Base-by-base conservation (phyloP, 2,113 vertebrate species). In the Oenanthe melanoleuca region DNA sequence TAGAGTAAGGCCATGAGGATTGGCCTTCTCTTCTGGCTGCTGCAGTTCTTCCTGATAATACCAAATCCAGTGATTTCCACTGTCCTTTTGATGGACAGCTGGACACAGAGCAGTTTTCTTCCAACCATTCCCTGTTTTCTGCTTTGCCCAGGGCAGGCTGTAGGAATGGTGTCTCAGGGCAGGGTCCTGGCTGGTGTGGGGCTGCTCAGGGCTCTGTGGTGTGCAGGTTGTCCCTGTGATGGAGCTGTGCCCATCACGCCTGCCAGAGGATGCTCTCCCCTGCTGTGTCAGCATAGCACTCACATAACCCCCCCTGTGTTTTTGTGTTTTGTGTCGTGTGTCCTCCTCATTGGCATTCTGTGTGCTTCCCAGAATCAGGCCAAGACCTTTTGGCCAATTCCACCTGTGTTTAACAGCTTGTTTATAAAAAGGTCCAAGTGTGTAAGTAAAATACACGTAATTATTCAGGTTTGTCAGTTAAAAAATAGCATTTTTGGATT, bases 161-260 rank as follows among this genome's bases (percentile, higher is more conserved):
- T 38, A 8, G 72, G 38, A 67, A n/a, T 19, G 57, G 34, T 8
- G 3, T 4, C 29, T 49, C 21, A 50, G 63, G 53, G 29, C 50
- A 20, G 1, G 6, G 34, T 23, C n/a, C 29, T 45, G 33, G 33
- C 7, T 53, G 63, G 1, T 8, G 42, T 25, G 38, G 59, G 71
- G 53, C 23, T 59, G 71, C 4, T 25, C 25, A 1, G 42, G 47
- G 55, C 38, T 29, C 0, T 0, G 0, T 47, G 67, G 19, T 0
- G 0, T 31, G 33, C 55, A 42, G 31, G 6, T 40, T 40, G 7
- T 18, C 33, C 44, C 9, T 26, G 26, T 13, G 45, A 26, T 20
- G 59, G 22, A 50, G n/a, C 45, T 26, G 61, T 57, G 57, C 59
- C 86, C 29, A 3, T 61, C 80, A n/a, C 5, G 2, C 49, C 26